Conservation (phyloP, 2,888 invertebrate genomes). For the Melikaiella ostensackeni region DNA sequence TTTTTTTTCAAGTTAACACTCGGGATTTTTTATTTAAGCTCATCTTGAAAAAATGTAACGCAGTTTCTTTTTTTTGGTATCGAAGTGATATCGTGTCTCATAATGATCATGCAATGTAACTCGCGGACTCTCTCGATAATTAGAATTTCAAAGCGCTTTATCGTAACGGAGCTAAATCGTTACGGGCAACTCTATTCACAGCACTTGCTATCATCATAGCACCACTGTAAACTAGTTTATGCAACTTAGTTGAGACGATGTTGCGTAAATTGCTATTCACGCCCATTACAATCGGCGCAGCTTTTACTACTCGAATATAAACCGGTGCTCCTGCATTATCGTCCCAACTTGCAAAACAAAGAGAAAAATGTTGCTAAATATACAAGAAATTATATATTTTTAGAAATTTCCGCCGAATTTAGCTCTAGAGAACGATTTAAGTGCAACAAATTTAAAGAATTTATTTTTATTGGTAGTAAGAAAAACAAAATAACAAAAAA, state of each 20-base stretch:
- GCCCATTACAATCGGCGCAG: slow-evolving; percentile 18
- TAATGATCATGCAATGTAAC: slow-evolving; percentile 31
- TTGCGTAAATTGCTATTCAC: slow-evolving; percentile 31
- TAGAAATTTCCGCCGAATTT: neutral
- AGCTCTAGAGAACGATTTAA: neutral
- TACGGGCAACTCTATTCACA: slow-evolving; percentile 30
- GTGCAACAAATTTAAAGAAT: neutral
- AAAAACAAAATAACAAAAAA: neutral
- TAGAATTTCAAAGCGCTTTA: slow-evolving; percentile 27
- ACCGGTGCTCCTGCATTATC: neutral
- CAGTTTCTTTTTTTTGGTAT: neutral
- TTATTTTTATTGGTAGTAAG: neutral
- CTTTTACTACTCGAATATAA: slow-evolving; percentile 24
- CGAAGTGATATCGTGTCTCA: slow-evolving; percentile 21
- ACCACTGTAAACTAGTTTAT: slow-evolving; percentile 27
- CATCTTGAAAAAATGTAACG: too few species aligned
- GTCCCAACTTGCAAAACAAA: neutral
- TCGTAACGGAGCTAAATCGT: slow-evolving; percentile 33
- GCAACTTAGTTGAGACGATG: slow-evolving; percentile 36
- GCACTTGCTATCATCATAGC: slow-evolving; percentile 25
- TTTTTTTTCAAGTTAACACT: too few species aligned
- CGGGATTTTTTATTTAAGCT: too few species aligned
- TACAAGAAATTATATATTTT: neutral
- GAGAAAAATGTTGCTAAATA: neutral
- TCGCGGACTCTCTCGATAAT: slow-evolving; percentile 34